Conservation (phyloP, 1,140 invertebrate genomes). For the Ceratosolen fusciceps region DNA sequence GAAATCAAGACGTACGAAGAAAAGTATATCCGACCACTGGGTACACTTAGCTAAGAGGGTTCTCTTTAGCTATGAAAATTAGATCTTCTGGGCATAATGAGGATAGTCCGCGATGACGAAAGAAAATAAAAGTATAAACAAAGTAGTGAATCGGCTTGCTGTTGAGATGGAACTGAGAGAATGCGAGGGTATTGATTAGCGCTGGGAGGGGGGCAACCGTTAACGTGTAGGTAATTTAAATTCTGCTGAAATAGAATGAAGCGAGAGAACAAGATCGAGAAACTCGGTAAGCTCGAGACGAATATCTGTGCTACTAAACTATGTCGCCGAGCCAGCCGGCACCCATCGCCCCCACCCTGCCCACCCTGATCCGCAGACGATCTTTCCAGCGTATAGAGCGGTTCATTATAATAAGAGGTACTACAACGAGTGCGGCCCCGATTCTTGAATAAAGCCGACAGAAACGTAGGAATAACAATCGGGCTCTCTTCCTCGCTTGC, state of each 20-base stretch:
- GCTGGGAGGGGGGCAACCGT: not conserved
- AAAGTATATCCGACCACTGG: not conserved
- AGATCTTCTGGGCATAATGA: not conserved
- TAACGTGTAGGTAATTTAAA: not conserved
- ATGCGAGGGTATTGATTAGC: not conserved
- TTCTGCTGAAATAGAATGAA: not conserved
- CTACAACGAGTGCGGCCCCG: not conserved
- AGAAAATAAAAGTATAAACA: not conserved
- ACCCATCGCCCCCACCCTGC: not conserved
- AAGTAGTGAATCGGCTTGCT: not conserved
- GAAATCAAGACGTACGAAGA: no score
- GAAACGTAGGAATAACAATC: slow-evolving; percentile 1
- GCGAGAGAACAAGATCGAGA: not conserved
- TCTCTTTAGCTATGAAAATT: not conserved
- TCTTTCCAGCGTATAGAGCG: not conserved
- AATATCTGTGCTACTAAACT: slow-evolving; percentile 21
- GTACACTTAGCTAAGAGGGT: not conserved
- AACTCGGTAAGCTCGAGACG: slow-evolving; percentile 1
- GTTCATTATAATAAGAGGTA: not conserved
- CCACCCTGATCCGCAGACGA: not conserved
- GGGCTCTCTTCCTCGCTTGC: not conserved
- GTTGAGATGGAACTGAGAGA: not conserved
- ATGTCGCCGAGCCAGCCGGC: not conserved
- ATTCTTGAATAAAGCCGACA: not conserved
- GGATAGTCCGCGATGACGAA: not conserved